Evolutionary conservation across 1,140 invertebrate genomes (phyloP), one percentile per base, ranked within the genome.

Genomic region (Scaptomyza graminum): DNA sequence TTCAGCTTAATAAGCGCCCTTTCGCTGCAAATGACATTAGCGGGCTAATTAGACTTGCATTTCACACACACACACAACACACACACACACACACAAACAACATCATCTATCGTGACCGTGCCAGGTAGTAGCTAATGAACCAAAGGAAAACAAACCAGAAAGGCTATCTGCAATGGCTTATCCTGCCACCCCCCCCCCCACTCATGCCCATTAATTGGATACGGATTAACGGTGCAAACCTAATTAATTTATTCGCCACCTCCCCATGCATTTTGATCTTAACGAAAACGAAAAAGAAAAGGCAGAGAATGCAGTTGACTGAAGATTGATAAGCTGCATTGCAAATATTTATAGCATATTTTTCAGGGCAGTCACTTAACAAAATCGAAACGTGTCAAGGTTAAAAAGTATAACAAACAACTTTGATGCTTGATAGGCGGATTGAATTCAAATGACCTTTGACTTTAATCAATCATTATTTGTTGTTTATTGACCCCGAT

Each of bases 1-100:
- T 76, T 84, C 51, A 88, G 82, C 74, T 87, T 87, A 87, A 87
- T 87, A 87, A 87, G 82, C 82, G 65, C 64, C 63, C 74, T 78
- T 78, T 66, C 49, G 60, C 60, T 71, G 82, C 63, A 82, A 82
- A 87, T 79, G 78, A 74, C 83, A 87, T 87, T 82, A 82, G 78
- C 76, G 71, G 83, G 80, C 84, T 84, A 84, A 84, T 84, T 84
- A 84, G 80, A 74, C 77, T 61, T 66, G 52, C 57, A 71, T 60
- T 34, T 28, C 44, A 43, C 55, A 71, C 41, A 63, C 56, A 62
- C 75, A 54, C 49, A 59, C 59, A 76, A 47, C 41, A 50, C 52
- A 46, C 7, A 74, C 37, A 16, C 25, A 43, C 50, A 50, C 13
- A 47, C 16, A n/a, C n/a, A n/a, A n/a, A n/a, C n/a, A n/a, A n/a